These are phyloP conservation scores for Plutella xylostella DNA, from an alignment of 2,888 invertebrate genomes.

Conservation along the genomic window DNA sequence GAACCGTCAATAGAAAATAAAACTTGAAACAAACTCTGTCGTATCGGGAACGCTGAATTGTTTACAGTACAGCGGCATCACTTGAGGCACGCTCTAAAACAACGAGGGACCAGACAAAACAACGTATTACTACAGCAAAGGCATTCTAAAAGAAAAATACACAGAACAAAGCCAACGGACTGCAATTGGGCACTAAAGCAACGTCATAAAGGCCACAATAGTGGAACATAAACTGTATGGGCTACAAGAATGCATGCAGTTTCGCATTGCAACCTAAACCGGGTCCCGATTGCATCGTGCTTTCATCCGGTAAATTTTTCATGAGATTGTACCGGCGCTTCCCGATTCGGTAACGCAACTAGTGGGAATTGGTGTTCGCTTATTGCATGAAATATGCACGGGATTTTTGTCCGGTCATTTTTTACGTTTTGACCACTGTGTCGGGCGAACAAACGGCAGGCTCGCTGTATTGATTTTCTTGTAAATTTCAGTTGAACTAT, in stretches of 20 bases:
- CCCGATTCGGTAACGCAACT: constrained; percentile 45
- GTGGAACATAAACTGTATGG: too few relatives aligned
- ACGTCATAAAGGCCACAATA: constrained; percentile 24
- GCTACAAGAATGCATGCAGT: constrained; percentile 30
- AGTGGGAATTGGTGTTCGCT: constrained; percentile 55
- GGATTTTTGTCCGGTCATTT: constrained; percentile 56
- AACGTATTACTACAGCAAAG: too few relatives aligned
- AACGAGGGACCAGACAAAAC: not conserved
- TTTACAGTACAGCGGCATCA: too few relatives aligned
- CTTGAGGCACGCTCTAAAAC: constrained; percentile 2
- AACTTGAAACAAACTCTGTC: too few relatives aligned
- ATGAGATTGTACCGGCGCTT: constrained; percentile 33
- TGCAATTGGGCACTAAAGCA: constrained; percentile 28
- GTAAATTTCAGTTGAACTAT: not conserved
- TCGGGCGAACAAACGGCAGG: constrained; percentile 45
- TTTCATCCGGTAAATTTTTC: constrained; percentile 55
- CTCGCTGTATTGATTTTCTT: not conserved
- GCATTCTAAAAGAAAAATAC: constrained; percentile 5
- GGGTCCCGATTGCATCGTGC: constrained; percentile 53
- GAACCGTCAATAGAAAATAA: too few relatives aligned
- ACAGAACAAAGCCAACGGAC: not conserved
- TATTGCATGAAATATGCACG: constrained; percentile 59
- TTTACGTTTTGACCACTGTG: constrained; percentile 43
- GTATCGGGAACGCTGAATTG: too few relatives aligned
- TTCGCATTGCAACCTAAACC: constrained; percentile 46